Evolutionary conservation across 2,113 vertebrate genomes (phyloP), one percentile per base, ranked within the genome.

Genomic region (Plotosus lineatus): DNA sequence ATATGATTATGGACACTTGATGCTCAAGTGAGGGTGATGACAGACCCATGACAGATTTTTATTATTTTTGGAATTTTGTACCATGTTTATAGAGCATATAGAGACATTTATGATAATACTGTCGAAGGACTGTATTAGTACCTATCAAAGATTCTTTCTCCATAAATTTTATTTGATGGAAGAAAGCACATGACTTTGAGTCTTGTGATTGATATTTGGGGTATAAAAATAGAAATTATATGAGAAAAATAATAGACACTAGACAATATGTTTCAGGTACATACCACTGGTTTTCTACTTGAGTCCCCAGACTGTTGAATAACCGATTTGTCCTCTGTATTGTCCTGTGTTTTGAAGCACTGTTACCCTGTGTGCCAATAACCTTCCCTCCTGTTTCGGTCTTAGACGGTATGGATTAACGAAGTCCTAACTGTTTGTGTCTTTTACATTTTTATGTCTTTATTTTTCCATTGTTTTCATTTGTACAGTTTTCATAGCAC

Each of bases 401-500:
- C 11, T 89, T 84, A 84, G 21, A 53, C 63, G 15, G 36, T 72
- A 65, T 50, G 73, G 71, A 36, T 75, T 72, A 63, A 56, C 50
- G 26, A 6, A 38, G 19, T n/a, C n/a, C 23, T 48, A 77, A 84
- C 82, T 85, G 80, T 88, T 87, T 89, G 88, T 65, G 91, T 90
- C 65, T 73, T 81, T 81, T 90, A 87, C 81, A 75, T 6, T 85
- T 88, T 23, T 68, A 68, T 73, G 58, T 77, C 53, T 51, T 78
- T 89, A 87, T 90, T 82, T 79, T 88, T 85, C 72, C 66, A 53
- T 88, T 84, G 88, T 85, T 88, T 92, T 89, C 91, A 85, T 79
- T 88, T 95, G 93, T 96, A 95, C 92, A 95, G 92, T 95, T 96
- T 96, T 94, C 94, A 95, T 91, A 96, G 94, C 95, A 95, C 94